phyloP scores from a whole-genome alignment of 2,888 invertebrate genomes.

The Proisotoma minuta region DNA sequence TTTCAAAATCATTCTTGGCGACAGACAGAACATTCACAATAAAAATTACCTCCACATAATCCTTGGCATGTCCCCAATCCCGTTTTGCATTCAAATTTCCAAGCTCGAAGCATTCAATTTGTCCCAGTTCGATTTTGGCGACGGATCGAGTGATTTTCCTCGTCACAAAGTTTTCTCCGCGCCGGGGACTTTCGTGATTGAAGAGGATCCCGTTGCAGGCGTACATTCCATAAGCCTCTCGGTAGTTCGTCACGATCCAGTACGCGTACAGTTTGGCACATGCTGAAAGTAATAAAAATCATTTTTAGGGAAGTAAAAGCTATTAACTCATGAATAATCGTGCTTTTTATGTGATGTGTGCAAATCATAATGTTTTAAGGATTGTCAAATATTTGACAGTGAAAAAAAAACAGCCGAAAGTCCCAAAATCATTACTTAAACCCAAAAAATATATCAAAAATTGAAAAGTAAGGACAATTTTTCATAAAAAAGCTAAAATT shows the following conservation, averaged over 20 bases:
- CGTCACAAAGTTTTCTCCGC: conserved; percentile 98
- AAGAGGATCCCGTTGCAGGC: conserved; percentile 94
- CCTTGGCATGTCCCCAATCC: conserved; percentile 67
- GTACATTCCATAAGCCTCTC: conserved; percentile 92
- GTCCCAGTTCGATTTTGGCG: conserved; percentile 87
- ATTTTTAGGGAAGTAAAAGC: background rate
- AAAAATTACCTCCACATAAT: conserved; percentile 95
- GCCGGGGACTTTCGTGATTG: conserved; percentile 91
- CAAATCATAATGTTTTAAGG: background rate
- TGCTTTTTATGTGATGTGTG: background rate
- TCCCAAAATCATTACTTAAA: too few species aligned
- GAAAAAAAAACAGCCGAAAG: too few species aligned
- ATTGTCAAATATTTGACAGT: too few species aligned
- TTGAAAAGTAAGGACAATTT: too few species aligned
- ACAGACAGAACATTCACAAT: too few species aligned
- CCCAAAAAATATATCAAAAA: too few species aligned
- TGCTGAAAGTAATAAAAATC: conserved; percentile 58
- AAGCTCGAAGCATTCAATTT: conserved; percentile 77
- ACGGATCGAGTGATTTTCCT: conserved; percentile 96
- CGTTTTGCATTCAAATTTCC: conserved; percentile 92
- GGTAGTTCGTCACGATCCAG: conserved; percentile 93
- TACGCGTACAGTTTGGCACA: conserved; percentile 93
- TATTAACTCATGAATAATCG: background rate
- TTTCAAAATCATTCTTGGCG: too few species aligned
- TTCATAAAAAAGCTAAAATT: too few species aligned